Base-by-base conservation (phyloP, 1,140 invertebrate genomes). In the Drosophila eugracilis region DNA sequence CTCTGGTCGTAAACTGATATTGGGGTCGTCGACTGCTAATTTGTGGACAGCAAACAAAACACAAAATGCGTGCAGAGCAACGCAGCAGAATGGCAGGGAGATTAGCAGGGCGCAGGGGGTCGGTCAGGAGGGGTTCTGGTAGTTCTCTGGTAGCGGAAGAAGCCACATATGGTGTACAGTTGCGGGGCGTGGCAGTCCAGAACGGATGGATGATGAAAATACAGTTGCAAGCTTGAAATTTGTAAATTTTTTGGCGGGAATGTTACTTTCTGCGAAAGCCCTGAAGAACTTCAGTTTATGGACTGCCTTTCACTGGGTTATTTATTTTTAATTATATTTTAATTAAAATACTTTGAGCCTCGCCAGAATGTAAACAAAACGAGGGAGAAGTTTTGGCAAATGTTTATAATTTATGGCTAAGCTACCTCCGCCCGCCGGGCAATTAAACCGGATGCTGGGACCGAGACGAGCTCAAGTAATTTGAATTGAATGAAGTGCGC, bases 21-120 rank as follows among this genome's bases (percentile, higher is more conserved):
- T 88, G 83, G 86, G 83, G 83, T 88, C 83, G 83, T 72, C 83
- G 83, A 88, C 83, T 83, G 83, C 83, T 86, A 88, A 86, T 86
- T 86, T 86, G 77, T 86, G 81, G 79, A 78, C 52, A 81, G 36
- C 41, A 55, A 77, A 65, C 50, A 71, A 54, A 42, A 73, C 59
- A 63, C 48, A 73, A 73, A 73, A 73, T 73, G 70, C 70, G 53
- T 58, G 73, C 75, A 47, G 72, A 78, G 70, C 41, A 48, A 65
- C 72, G 59, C 50, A 58, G 53, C 53, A 67, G 67, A 54, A 50
- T 60, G 63, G 39, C 36, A 39, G 63, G 48, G 32, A 37, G 54
- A 53, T 42, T 14, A 19, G 41, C 15, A 10, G n/a, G 41, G 19
- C 19, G 12, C 14, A 17, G 22, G n/a, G 21, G n/a, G 44, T 5